Percentiles rank a stretch among this genome's conserved stretches.
phyloP scores from a whole-genome alignment of 2,888 invertebrate genomes.

The Fragum fragum region DNA sequence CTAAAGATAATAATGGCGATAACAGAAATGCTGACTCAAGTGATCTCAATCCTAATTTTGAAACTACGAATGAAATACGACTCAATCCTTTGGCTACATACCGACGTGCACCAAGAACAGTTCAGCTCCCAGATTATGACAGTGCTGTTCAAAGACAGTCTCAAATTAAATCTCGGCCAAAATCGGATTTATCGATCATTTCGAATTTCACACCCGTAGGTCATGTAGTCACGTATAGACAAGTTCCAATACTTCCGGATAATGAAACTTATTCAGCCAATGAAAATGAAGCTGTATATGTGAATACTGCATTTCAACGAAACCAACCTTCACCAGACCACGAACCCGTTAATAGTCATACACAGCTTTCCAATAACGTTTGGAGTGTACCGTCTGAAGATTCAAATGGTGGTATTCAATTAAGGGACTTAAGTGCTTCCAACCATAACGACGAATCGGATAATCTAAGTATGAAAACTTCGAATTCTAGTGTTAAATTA shows the following conservation, averaged over 20 bases:
- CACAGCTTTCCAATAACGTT: not conserved
- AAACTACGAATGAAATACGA: not conserved
- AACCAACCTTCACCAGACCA: not conserved
- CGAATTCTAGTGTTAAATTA: not conserved
- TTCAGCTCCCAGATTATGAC: not conserved
- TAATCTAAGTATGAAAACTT: not conserved
- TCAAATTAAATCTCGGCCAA: not conserved
- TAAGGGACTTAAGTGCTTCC: not conserved
- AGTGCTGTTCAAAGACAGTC: not conserved
- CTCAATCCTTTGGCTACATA: constrained; percentile 19
- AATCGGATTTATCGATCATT: constrained; percentile 11
- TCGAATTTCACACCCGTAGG: constrained; percentile 14
- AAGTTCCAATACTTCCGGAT: constrained; percentile 12
- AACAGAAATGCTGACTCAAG: not conserved
- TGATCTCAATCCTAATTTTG: not conserved
- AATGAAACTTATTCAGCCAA: not conserved
- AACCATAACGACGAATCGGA: not conserved
- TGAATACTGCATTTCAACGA: not conserved
- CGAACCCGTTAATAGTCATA: not conserved
- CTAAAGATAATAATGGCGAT: not conserved
- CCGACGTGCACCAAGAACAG: constrained; percentile 7
- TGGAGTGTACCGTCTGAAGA: not conserved
- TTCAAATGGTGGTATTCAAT: not conserved
- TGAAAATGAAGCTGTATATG: not conserved
- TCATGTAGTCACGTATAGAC: constrained; percentile 16